Evolutionary conservation across 2,888 invertebrate genomes (phyloP), one percentile per base, ranked within the genome.

Genomic region (Troides helena): DNA sequence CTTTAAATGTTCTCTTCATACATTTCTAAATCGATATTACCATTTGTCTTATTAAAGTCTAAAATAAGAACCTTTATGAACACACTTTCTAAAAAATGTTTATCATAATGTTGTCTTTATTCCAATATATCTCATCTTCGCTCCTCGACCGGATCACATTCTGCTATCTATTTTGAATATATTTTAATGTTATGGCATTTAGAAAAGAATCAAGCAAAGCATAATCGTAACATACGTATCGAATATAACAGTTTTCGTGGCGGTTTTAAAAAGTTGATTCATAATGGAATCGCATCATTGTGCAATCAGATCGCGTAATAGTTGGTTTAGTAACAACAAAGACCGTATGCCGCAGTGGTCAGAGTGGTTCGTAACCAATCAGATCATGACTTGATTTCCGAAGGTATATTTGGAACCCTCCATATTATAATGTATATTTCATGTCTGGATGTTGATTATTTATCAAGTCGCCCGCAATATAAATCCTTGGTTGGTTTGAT

Each of bases 231-330:
- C 53, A n/a, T n/a, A 5, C 18, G 53, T 53, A n/a, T 53, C n/a
- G n/a, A 53, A 7, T 18, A 53, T 53, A 53, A 53, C 53, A 53
- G 53, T 53, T 53, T 53, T 53, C n/a, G 53, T n/a, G 7, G 53
- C 1, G 53, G 53, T 53, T 53, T 53, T n/a, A 53, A 53, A 53
- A n/a, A 53, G 53, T 53, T 5, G 10, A n/a, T 53, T 53, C 53
- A n/a, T 53, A 53, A 53, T 53, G 53, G 53, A 53, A 6, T 18
- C 53, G 53, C n/a, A 18, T n/a, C 8, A 18, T 53, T 53, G n/a
- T 53, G 53, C 53, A 53, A 53, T 53, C 18, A n/a, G 53, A 53
- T 53, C n/a, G 53, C 53, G 53, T 53, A 53, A 53, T 53, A 53
- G n/a, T 53, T n/a, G 18, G 53, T 18, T 53, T 53, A 53, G n/a